These are phyloP conservation scores for Cirrhinus molitorella DNA, from an alignment of 2,797 vertebrate genomes.

Conservation along the genomic window DNA sequence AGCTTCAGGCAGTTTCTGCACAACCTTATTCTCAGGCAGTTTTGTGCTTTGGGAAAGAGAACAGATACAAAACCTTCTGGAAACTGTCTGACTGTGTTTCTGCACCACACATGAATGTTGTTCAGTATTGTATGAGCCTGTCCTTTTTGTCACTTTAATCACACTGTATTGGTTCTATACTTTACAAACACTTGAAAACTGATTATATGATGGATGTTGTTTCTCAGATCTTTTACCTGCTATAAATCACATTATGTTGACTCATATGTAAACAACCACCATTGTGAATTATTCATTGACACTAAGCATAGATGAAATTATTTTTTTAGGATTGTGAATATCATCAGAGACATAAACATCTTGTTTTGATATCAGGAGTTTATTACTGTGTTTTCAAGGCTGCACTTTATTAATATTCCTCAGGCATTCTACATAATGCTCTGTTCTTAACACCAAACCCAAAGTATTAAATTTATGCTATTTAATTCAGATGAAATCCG, in stretches of 20 bases:
- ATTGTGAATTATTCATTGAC: slow-evolving; percentile 19
- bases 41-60: not conserved
- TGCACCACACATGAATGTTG: not conserved
- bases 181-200: not conserved
- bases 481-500: not conserved
- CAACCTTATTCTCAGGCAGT: not conserved
- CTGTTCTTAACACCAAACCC: not conserved
- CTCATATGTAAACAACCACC: not conserved
- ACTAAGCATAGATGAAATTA: not conserved
- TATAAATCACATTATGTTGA: not conserved
- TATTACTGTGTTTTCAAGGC: not conserved
- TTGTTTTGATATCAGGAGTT: not conserved
- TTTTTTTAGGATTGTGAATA: not conserved
- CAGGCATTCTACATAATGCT: not conserved
- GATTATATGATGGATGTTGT: not conserved
- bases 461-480: not conserved
- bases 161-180: not conserved
- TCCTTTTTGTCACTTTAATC: not conserved
- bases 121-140: not conserved
- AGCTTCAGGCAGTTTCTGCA: slow-evolving; percentile 1
- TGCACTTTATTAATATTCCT: not conserved
- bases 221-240: not conserved
- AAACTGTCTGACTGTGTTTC: not conserved
- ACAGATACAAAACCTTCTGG: not conserved
- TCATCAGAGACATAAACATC: not conserved